These are phyloP conservation scores for Lepidothrix coronata DNA, from an alignment of 2,113 vertebrate species.

Conservation along the genomic window DNA sequence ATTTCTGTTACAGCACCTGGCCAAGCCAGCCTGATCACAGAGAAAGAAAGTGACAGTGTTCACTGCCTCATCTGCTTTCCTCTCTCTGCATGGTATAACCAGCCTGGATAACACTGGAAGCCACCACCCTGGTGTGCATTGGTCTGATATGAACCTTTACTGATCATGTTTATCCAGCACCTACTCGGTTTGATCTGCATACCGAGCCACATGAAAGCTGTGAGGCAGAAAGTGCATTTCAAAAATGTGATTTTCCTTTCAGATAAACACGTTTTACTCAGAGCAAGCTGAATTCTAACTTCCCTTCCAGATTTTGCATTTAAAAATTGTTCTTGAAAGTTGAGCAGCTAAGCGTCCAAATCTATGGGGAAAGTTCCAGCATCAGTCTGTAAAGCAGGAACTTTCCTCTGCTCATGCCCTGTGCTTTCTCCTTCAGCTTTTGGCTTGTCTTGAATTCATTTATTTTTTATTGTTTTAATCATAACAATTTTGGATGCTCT, in stretches of 20 bases:
- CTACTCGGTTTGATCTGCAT: conserved; percentile 47
- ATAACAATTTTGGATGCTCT: neutral
- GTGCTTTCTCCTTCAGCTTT: neutral
- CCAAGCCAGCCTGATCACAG: neutral
- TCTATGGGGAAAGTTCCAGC: conserved; percentile 1
- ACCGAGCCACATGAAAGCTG: neutral
- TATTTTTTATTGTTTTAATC: neutral
- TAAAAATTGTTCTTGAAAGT: conserved; percentile 57
- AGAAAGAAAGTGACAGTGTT: conserved; percentile 12
- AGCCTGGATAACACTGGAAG: conserved; percentile 27
- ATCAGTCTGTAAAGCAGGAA: neutral
- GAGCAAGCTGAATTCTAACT: conserved; percentile 52
- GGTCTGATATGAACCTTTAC: conserved; percentile 37
- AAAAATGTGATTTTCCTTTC: conserved; percentile 60
- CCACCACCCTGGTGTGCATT: conserved; percentile 23
- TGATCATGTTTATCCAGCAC: conserved; percentile 51
- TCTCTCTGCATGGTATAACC: conserved; percentile 35
- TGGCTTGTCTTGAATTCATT: neutral
- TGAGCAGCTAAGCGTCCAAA: conserved; percentile 51
- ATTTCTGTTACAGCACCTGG: conserved; percentile 6
- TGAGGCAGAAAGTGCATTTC: conserved; percentile 66
- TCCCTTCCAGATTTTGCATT: conserved; percentile 34
- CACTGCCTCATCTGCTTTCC: conserved; percentile 18
- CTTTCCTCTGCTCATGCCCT: neutral
- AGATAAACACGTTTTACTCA: conserved; percentile 26